Base-by-base conservation (phyloP, 2,113 vertebrate genomes). In the Engystomops pustulosus region DNA sequence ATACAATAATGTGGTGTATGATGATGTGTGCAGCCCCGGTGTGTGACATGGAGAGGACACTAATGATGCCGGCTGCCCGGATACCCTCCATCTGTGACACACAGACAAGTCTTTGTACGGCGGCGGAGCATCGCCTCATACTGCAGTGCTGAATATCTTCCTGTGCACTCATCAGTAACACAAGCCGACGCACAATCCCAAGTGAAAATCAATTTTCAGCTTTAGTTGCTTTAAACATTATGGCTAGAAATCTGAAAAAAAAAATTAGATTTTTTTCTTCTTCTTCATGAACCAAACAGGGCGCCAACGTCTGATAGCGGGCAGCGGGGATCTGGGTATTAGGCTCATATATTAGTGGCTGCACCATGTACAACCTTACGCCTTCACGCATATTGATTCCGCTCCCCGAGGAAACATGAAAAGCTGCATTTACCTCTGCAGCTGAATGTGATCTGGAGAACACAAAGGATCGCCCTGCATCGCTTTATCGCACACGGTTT, bases 161-260 rank as follows among this genome's bases (percentile, higher is more conserved):
- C 75, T 79, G 75, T 79, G 74, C 83, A 85, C 34, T 38, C 83
- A 70, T 69, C 83, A 78, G 83, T 85, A 49, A 85, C 83, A 79
- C 58, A 58, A 62, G 41, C 78, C 78, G 62, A 45, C 51, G 23
- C 20, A 32, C 74, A 69, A 69, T 70, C 83, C 44, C 30, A 70
- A 85, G 55, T 85, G 83, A 79, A 85, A 85, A 79, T 85, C 83
- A 85, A 85, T 85, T 85, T 85, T 70, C 83, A 85, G 83, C 83
- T 78, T 85, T 85, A 78, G 83, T 70, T 70, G 74, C 38, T 77
- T 79, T 85, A 85, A 85, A 77, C 83, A 78, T 79, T 85, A 79
- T 70, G 75, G 62, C 49, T 47, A 44, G 55, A 85, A 79, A 78
- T 78, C 65, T 70, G 62, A 27, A 84, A 45, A 84, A 77, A 77